Conservation (phyloP, 2,888 invertebrate species). For the Zygaena filipendulae region DNA sequence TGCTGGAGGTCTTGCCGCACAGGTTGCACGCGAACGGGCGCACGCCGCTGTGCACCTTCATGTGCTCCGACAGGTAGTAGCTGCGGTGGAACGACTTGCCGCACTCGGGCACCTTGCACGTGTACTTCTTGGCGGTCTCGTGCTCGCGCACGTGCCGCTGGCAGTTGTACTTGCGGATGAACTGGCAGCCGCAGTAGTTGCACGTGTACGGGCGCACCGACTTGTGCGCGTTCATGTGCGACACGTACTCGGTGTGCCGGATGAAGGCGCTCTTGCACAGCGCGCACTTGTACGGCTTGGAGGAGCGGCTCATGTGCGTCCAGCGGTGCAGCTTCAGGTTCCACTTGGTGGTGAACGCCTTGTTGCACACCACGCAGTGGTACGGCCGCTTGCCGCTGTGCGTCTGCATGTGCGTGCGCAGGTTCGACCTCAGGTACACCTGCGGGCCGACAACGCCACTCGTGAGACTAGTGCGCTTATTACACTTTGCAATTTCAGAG, state of each 20-base stretch:
- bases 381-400: constrained; percentile 83
- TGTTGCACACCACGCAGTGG: constrained; percentile 85
- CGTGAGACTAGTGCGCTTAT: background rate
- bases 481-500: too few relatives aligned
- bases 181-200: constrained; percentile 90
- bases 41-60: constrained; percentile 85
- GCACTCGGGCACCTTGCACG: constrained; percentile 78
- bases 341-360: constrained; percentile 90
- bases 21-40: constrained; percentile 87
- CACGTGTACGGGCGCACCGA: constrained; percentile 88
- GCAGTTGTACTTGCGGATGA: constrained; percentile 89
- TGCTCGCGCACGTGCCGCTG: constrained; percentile 86
- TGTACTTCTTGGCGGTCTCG: constrained; percentile 81
- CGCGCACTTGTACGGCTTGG: constrained; percentile 87
- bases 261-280: constrained; percentile 88
- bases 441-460: constrained; percentile 29
- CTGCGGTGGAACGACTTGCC: constrained; percentile 87
- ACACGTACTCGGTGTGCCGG: constrained; percentile 80
- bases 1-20: constrained; percentile 89
- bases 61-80: constrained; percentile 89
- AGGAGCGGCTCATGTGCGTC: constrained; percentile 86
- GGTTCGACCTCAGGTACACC: constrained; percentile 81
- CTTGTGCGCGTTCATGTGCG: constrained; percentile 88
- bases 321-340: constrained; percentile 89
- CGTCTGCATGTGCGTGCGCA: constrained; percentile 82